Conservation (phyloP, 1,140 invertebrate genomes). For the Agrypnia vestita region DNA sequence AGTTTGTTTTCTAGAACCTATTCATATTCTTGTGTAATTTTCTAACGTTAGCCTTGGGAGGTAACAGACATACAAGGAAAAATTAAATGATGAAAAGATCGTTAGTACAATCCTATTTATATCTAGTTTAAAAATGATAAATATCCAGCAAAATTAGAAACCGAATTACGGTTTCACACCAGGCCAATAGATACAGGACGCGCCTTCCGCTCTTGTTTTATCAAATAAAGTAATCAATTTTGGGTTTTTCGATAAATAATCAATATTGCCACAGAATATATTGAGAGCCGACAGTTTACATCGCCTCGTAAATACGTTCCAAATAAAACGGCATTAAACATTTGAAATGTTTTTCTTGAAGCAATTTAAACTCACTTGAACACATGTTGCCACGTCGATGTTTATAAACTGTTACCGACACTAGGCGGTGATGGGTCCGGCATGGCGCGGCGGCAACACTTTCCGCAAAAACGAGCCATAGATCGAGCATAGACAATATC, state of each 20-base stretch:
- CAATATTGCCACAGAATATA: constrained; percentile 9
- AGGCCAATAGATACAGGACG: not conserved
- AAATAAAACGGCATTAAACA: constrained; percentile 57
- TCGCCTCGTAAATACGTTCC: constrained; percentile 51
- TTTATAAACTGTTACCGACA: constrained; percentile 57
- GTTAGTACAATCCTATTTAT: too few relatives aligned
- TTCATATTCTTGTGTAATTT: too few relatives aligned
- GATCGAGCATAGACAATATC: constrained; percentile 6
- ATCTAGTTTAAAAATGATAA: too few relatives aligned
- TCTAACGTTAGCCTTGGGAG: too few relatives aligned
- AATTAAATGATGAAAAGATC: too few relatives aligned
- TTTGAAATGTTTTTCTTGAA: constrained; percentile 54
- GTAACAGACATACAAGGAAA: too few relatives aligned
- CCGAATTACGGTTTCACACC: too few relatives aligned
- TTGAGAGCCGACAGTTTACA: constrained; percentile 23
- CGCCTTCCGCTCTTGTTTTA: not conserved
- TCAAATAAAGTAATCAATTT: not conserved
- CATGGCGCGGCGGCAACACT: not conserved
- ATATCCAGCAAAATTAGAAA: too few relatives aligned
- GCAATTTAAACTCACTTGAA: constrained; percentile 58
- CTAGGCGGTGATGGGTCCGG: constrained; percentile 41
- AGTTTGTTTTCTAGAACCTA: too few relatives aligned
- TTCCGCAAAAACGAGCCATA: constrained; percentile 36
- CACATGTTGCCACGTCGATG: constrained; percentile 51
- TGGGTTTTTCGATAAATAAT: constrained; percentile 1